Conservation (phyloP, 2,797 vertebrate genomes). For the Lindbergichthys nudifrons region DNA sequence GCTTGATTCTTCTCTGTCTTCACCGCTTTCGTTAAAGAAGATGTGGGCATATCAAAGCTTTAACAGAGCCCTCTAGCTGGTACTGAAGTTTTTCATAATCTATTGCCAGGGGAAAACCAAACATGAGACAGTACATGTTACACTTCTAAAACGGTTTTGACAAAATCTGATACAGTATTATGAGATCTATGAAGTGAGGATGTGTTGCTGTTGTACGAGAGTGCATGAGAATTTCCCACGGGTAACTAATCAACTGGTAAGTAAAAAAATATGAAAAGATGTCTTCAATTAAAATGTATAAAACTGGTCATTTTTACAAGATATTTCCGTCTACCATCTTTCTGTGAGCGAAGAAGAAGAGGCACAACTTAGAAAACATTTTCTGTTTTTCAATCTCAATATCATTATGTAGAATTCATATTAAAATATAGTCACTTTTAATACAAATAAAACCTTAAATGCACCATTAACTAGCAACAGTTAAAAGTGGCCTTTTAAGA, state of each 20-base stretch:
- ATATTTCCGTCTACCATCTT: neutral
- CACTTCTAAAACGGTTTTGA: neutral
- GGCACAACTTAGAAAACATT: neutral
- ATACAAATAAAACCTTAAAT: no score
- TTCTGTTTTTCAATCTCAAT: neutral
- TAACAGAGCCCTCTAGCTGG: neutral
- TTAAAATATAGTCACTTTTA: neutral
- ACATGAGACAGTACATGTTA: neutral
- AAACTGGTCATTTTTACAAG: neutral
- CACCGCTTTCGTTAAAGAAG: neutral
- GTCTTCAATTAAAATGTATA: neutral
- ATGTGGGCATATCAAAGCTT: constrained; percentile 26
- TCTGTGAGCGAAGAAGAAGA: neutral
- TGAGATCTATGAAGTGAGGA: neutral
- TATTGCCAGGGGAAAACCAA: neutral
- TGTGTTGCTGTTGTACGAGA: no score
- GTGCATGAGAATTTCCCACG: no score
- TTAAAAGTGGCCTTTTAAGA: neutral
- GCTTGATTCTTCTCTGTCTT: constrained; percentile 14
- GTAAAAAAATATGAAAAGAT: neutral
- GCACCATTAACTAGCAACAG: no score
- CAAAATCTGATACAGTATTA: neutral
- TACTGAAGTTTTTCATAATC: neutral
- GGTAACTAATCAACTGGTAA: no score
- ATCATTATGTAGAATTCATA: neutral